Evolutionary conservation across 2,113 vertebrate genomes (phyloP), one percentile per base, ranked within the genome.

Genomic region (Gulo gulo): DNA sequence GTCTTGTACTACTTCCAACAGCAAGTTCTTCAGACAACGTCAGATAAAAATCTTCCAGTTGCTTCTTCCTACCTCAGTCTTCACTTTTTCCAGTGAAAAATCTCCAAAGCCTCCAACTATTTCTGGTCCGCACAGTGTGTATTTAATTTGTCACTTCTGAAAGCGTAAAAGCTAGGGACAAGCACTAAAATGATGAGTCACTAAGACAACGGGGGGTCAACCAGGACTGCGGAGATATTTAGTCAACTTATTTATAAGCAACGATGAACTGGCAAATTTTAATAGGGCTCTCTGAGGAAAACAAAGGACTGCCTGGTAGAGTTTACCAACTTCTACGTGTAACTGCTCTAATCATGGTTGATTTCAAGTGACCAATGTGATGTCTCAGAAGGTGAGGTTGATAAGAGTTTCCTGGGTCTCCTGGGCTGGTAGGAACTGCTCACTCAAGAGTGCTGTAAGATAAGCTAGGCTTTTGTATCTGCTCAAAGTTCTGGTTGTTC

Each of bases 381-480:
- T 16, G 14, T 21, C 24, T 42, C 50, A 34, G 63, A 20, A 36
- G 0, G 0, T 15, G 8, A 42, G 36, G 23, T 45, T 65, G 45
- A 3, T 45, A 11, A 74, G 11, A 80, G n/a, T 29, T 15, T 20
- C 2, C 1, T 57, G 6, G 10, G 3, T 57, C 26, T 3, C 36
- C 15, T 50, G 42, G 63, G 20, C 26, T 47, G 29, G 20, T 3
- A 1, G 2, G 10, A 79, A 9, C 8, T 14, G 74, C 42, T 50
- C 39, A 14, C 23, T 4, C 1, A 8, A 8, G 5, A 45, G 9
- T 2, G 24, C 52, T 69, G 12, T 4, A 2, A 1, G 20, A 7
- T 1, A 61, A 71, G 4, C 23, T 57, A 4, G 11, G 14, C 20
- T 55, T 47, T 57, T 57, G 15, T 14, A 31, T 52, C 57, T 84